Evolutionary conservation across 2,888 invertebrate species (phyloP).

Genomic region (Ernsta delagoae): DNA sequence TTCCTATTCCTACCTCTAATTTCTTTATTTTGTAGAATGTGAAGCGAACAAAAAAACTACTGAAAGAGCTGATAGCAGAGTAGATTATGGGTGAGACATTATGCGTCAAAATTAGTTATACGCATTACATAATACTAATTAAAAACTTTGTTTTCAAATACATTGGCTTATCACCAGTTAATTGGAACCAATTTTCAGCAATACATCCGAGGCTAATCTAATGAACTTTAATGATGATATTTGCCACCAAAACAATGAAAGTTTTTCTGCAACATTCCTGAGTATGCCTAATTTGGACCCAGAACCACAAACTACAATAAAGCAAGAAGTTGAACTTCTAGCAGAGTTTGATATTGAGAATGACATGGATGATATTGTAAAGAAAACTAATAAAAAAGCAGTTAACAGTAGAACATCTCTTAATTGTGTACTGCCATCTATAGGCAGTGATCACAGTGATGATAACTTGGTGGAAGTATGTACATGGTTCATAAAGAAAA

Average conservation of each 20-base stretch:
- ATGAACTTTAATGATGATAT: slow-evolving; percentile 63
- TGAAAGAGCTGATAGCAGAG: slow-evolving; percentile 1
- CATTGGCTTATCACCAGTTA: too few species aligned
- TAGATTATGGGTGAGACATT: slow-evolving; percentile 43
- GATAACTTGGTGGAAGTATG: slow-evolving; percentile 67
- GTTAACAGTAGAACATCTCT: slow-evolving; percentile 61
- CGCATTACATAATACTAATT: too few species aligned
- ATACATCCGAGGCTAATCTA: slow-evolving; percentile 56
- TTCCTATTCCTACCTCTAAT: too few species aligned
- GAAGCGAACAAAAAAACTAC: slow-evolving; percentile 26
- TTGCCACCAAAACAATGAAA: slow-evolving; percentile 60
- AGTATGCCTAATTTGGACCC: slow-evolving; percentile 74
- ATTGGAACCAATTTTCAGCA: slow-evolving; percentile 49
- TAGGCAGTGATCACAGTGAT: slow-evolving; percentile 71
- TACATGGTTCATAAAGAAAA: too few species aligned
- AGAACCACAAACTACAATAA: slow-evolving; percentile 48
- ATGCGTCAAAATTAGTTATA: too few species aligned
- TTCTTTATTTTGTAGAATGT: slow-evolving; percentile 22
- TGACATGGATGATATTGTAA: slow-evolving; percentile 60
- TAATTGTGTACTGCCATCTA: slow-evolving; percentile 77
- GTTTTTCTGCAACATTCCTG: slow-evolving; percentile 63
- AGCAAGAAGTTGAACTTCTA: slow-evolving; percentile 60
- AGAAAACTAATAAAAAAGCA: slow-evolving; percentile 51
- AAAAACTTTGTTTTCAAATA: too few species aligned
- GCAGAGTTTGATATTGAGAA: slow-evolving; percentile 72